Evolutionary conservation across 2,113 vertebrate genomes (phyloP), one percentile per base, ranked within the genome.

Genomic region (Sylvicapra grimmia): DNA sequence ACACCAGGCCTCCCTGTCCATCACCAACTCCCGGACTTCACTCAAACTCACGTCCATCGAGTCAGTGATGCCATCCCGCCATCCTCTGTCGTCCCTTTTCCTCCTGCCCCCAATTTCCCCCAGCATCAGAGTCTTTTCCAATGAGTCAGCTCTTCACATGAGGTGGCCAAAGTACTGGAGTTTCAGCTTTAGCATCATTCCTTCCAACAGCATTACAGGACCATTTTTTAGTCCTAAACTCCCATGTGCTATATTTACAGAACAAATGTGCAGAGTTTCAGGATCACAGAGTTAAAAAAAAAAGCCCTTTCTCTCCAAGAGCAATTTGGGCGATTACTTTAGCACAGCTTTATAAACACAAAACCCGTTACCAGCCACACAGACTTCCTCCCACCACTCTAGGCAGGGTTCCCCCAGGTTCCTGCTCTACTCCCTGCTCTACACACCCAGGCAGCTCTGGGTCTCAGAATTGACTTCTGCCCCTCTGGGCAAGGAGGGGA

Each of bases 281-380:
- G 51, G 36, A 77, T 87, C 36, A 91, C 47, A 72, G 56, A 65
- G 58, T 5, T 40, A 29, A 53, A 90, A 96, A 23, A 85, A 93
- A 94, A 21, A 31, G 58, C 4, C 29, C 63, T 82, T 94, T 89
- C 36, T 31, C 83, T 86, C 65, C 31, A 89, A 94, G 65, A 93
- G 82, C 65, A 85, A 93, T 65, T 44, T 49, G 49, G 68, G 27
- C 89, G 77, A 79, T 86, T 90, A 92, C 40, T 95, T 75, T 89
- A 91, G 94, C 33, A 86, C 49, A 40, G 75, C 83, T 97, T 86
- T 83, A 63, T 51, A 77, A 94, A 94, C 68, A 94, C 80, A 93
- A 56, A 95, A 93, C 40, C 27, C 25, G 4, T 68, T 44, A 59
- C n/a, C 90, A 94, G 51, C 56, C 93, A 90, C 93, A 88, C 10